These are phyloP conservation scores for Apistogramma diplotaenia DNA, from an alignment of 2,113 vertebrate genomes.

Conservation along the genomic window DNA sequence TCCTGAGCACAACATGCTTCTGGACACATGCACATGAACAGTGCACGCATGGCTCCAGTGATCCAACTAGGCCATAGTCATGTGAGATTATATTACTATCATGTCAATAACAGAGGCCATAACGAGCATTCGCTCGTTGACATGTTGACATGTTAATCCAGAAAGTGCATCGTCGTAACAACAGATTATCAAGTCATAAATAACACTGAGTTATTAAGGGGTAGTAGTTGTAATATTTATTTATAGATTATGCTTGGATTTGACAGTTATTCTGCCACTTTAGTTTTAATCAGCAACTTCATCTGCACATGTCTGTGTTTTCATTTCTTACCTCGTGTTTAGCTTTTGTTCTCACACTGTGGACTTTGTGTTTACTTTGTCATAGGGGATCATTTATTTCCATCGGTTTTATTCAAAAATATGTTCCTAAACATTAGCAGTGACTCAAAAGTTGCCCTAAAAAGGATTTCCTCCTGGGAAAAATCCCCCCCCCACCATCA, in stretches of 20 bases:
- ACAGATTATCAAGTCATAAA: not conserved
- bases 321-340: not conserved
- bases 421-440: not conserved
- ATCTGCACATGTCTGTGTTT: not conserved
- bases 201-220: not conserved
- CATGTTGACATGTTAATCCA: not conserved
- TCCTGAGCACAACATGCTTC: slow-evolving; percentile 21
- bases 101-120: not conserved
- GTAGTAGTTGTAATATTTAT: not conserved
- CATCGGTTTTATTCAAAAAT: not conserved
- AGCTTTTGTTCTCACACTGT: not conserved
- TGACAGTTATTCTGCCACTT: not conserved
- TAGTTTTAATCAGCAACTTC: not conserved
- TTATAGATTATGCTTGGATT: not conserved
- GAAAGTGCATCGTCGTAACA: not conserved
- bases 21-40: not conserved
- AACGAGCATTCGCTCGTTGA: slow-evolving; percentile 3
- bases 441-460: not conserved
- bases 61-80: slow-evolving; percentile 24
- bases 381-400: not conserved
- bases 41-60: not conserved
- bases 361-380: not conserved
- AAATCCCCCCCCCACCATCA: not conserved
- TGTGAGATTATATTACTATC: not conserved
- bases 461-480: not conserved